Conservation (phyloP, 2,797 vertebrate species). For the Pantherophis vulpinus region DNA sequence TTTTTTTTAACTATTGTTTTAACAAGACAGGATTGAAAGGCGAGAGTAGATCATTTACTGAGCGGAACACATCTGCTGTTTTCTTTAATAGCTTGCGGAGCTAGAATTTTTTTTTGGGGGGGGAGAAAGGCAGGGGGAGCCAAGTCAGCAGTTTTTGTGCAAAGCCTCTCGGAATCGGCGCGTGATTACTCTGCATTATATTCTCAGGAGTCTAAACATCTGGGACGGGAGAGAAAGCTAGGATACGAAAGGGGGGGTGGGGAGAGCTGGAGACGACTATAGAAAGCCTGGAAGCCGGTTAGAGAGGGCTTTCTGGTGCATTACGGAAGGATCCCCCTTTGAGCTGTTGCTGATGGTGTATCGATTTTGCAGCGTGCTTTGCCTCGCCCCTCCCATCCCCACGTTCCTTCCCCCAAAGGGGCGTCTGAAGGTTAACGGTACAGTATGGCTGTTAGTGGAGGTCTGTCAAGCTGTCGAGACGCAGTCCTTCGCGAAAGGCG, state of each 20-base stretch:
- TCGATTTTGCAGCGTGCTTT: background rate
- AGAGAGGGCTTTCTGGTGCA: background rate
- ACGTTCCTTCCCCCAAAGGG: background rate
- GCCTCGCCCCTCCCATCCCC: background rate
- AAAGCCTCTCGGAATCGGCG: background rate
- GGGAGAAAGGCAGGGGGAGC: background rate
- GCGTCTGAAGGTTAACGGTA: background rate
- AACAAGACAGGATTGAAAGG: no score
- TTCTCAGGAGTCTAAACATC: background rate
- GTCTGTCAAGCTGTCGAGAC: background rate
- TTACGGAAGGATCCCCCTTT: background rate
- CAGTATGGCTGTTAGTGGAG: background rate
- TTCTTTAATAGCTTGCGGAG: background rate
- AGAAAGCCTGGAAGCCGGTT: background rate
- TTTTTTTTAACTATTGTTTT: background rate
- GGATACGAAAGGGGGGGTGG: background rate
- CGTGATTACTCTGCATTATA: background rate
- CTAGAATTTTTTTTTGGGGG: background rate
- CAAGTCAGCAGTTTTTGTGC: conserved; percentile 21
- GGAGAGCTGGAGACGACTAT: background rate
- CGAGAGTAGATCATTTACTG: background rate
- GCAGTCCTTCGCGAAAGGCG: background rate
- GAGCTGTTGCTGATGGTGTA: background rate
- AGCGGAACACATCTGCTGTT: background rate
- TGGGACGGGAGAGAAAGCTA: no score